Base-by-base conservation (phyloP, 2,113 vertebrate genomes). In the Cromileptes altivelis region DNA sequence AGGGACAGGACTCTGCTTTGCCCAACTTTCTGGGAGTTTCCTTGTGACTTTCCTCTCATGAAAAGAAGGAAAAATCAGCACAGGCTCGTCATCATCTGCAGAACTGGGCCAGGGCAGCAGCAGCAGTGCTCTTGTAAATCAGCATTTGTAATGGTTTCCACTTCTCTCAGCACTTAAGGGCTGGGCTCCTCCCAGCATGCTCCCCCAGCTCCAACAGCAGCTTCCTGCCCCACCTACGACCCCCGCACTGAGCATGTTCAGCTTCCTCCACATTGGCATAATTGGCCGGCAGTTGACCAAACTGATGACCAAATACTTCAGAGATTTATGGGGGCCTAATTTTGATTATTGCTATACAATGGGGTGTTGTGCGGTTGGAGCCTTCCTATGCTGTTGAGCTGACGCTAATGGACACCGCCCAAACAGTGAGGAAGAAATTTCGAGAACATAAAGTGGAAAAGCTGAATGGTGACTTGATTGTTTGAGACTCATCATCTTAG, bases 121-220 rank as follows among this genome's bases (percentile, higher is more conserved):
- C 53, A 87, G 81, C 85, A 72, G 65, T 1, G 50, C 75, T 92
- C 92, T 90, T 93, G 88, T 94, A 94, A 95, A 93, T 70, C 82
- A 81, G 65, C 53, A 76, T 90, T 81, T 86, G 93, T 93, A 91
- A 93, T 89, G 84, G 86, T 94, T 94, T 94, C 93, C 94, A 92
- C 91, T 89, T 88, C 88, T 86, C 85, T 93, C 78, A 80, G 84
- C 86, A 76, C 79, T 88, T 84, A 50, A 49, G 89, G 81, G 75
- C 79, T 70, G 76, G 68, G 81, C 85, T 86, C 45, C 84, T 67
- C 71, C 80, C 68, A 72, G 80, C 47, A 30, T 30, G 11, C 60
- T 65, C 67, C 78, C 67, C 49, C 25, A 64, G 70, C 78, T 78
- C 57, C 42, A 64, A 60, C 57, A 63, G 85, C 82, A 52, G 80